Percentiles rank a stretch among this genome's conserved stretches.
These are phyloP conservation scores for Andricus curvator DNA, from an alignment of 2,888 invertebrate species.

Conservation along the genomic window DNA sequence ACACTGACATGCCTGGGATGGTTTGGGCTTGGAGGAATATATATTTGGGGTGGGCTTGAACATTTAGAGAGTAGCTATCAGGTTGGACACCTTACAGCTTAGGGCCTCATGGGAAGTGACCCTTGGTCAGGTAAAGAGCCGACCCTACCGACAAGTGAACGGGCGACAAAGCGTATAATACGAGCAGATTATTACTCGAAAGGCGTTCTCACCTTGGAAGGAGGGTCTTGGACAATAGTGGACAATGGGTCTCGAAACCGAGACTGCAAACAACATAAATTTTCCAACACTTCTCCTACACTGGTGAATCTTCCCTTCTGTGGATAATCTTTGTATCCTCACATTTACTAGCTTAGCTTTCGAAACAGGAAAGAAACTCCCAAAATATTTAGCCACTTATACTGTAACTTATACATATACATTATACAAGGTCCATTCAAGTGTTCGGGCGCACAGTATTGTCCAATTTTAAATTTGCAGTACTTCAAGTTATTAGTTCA, in stretches of 20 bases:
- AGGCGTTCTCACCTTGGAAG: conserved; percentile 77
- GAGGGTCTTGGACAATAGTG: conserved; percentile 74
- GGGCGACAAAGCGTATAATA: conserved; percentile 76
- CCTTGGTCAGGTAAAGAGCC: conserved; percentile 76
- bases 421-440: background rate
- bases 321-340: conserved; percentile 24
- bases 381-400: conserved; percentile 19
- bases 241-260: conserved; percentile 76
- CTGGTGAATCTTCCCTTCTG: conserved; percentile 41
- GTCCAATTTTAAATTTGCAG: background rate
- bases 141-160: conserved; percentile 66
- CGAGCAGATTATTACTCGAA: conserved; percentile 75
- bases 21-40: conserved; percentile 10
- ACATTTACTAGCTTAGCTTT: conserved; percentile 10
- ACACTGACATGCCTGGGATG: conserved; percentile 20
- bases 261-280: conserved; percentile 78
- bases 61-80: conserved; percentile 14
- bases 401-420: background rate
- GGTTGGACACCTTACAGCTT: conserved; percentile 29
- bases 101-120: conserved; percentile 68
- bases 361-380: background rate
- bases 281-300: conserved; percentile 60
- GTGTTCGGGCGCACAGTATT: background rate
- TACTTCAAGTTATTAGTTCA: too few species aligned
- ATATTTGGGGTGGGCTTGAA: conserved; percentile 28